phyloP scores from a whole-genome alignment of 1,140 invertebrate species.

The Aricia agestis region DNA sequence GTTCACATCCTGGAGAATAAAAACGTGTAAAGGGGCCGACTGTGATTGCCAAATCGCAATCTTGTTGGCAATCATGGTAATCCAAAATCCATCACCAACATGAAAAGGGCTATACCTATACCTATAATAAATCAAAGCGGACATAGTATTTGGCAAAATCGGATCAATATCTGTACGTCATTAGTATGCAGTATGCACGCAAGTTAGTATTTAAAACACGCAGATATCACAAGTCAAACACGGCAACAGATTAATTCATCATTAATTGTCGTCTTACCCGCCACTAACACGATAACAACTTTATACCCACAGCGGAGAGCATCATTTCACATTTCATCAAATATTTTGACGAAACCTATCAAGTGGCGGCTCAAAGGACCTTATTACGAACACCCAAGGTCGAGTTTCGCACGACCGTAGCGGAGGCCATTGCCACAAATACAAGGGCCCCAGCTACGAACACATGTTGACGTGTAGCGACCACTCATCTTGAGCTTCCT shows the following conservation, averaged over 20 bases:
- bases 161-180: not conserved
- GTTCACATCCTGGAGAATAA: no score
- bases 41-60: no score
- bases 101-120: not conserved
- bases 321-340: constrained; percentile 23
- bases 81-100: no score
- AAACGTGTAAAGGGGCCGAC: no score
- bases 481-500: constrained; percentile 43
- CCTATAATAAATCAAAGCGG: not conserved
- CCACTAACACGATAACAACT: constrained; percentile 20
- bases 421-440: constrained; percentile 56
- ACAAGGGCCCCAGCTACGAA: constrained; percentile 58
- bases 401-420: constrained; percentile 33
- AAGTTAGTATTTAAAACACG: not conserved
- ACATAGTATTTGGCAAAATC: not conserved
- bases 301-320: constrained; percentile 18
- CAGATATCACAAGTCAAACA: constrained; percentile 36
- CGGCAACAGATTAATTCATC: constrained; percentile 42
- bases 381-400: constrained; percentile 27
- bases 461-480: constrained; percentile 55
- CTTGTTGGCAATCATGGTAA: no score
- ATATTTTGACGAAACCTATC: constrained; percentile 34
- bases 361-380: constrained; percentile 21
- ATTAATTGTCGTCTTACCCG: constrained; percentile 41
- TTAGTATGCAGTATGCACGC: not conserved